Conservation (phyloP, 1,140 invertebrate species). For the Brachionus plicatilis region DNA sequence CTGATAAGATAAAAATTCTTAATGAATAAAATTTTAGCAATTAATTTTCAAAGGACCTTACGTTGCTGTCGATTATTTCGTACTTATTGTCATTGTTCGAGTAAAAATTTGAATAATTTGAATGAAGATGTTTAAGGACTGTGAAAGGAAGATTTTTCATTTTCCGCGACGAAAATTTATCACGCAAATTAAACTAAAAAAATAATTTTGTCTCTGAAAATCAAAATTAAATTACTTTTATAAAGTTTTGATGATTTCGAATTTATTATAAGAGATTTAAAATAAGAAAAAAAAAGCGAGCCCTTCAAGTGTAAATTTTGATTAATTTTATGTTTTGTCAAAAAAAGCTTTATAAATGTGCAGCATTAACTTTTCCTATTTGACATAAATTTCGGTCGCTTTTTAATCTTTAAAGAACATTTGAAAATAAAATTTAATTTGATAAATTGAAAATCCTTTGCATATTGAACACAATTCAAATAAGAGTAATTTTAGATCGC, state of each 20-base stretch:
- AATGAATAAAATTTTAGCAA: neutral
- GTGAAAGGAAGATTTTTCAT: conserved; percentile 4
- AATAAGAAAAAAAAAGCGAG: neutral
- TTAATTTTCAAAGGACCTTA: neutral
- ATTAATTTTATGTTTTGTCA: neutral
- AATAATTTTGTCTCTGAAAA: neutral
- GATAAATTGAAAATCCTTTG: too few species aligned
- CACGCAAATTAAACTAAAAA: neutral
- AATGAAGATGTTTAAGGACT: conserved; percentile 8
- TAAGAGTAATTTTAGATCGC: too few species aligned
- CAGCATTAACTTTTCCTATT: neutral
- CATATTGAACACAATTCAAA: too few species aligned
- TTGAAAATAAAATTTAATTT: too few species aligned
- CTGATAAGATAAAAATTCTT: conserved; percentile 21
- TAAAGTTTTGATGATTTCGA: neutral
- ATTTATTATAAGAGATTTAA: neutral
- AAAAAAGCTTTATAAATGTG: neutral
- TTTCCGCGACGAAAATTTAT: neutral
- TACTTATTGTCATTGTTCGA: conserved; percentile 39
- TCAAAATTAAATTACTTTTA: neutral
- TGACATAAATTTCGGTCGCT: neutral
- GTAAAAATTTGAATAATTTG: neutral
- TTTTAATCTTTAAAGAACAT: neutral
- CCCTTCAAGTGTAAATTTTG: neutral
- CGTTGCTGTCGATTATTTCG: conserved; percentile 20